phyloP scores from a whole-genome alignment of 2,888 invertebrate species.

The Neuroscelio doddi region DNA sequence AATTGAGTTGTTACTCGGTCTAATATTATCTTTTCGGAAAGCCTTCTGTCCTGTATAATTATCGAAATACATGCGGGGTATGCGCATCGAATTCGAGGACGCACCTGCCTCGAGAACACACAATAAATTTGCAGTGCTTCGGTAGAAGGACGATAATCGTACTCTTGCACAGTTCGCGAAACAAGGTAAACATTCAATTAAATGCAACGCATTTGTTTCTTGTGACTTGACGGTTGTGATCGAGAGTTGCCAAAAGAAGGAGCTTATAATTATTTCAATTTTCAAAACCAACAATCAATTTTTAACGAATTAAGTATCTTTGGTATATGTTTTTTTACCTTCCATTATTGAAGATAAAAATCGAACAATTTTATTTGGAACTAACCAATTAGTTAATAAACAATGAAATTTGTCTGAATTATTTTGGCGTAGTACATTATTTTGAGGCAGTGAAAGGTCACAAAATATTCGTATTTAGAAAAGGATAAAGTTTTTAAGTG shows the following conservation, averaged over 20 bases:
- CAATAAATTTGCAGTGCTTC: conserved; percentile 28
- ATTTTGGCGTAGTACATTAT: too few species aligned
- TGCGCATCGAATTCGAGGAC: background rate
- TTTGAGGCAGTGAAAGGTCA: too few species aligned
- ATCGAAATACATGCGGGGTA: too few species aligned
- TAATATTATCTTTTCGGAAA: conserved; percentile 41
- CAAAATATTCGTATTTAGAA: background rate
- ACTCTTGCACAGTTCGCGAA: conserved; percentile 8
- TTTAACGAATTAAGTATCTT: too few species aligned
- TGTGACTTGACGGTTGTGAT: background rate
- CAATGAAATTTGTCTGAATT: too few species aligned
- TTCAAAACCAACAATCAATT: too few species aligned
- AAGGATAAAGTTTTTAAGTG: too few species aligned
- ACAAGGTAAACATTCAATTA: conserved; percentile 34
- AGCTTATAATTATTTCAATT: conserved; percentile 30
- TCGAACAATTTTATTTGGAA: too few species aligned
- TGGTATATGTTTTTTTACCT: too few species aligned
- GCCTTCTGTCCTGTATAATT: conserved; percentile 29
- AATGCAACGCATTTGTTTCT: conserved; percentile 22
- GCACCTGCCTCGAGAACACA: background rate
- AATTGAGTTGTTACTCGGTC: conserved; percentile 41
- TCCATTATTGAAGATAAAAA: too few species aligned
- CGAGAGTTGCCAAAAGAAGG: background rate
- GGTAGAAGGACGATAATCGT: conserved; percentile 22
- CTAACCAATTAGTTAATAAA: too few species aligned